Evolutionary conservation across 2,888 invertebrate species (phyloP).

Genomic region (Rotaria sp.): DNA sequence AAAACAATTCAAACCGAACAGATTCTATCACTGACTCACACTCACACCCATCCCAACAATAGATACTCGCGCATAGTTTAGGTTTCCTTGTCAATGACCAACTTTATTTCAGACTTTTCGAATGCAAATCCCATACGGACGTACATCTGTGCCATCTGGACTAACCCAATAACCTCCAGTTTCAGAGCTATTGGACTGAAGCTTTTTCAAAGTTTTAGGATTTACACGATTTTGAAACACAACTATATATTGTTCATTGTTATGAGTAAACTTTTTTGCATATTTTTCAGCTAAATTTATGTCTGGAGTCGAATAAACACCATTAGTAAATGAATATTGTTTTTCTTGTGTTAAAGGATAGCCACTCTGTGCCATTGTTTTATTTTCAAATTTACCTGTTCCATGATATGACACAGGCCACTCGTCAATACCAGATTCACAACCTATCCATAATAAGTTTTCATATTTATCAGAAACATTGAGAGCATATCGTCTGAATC

Average conservation of each 20-base stretch:
- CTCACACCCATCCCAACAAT: no score
- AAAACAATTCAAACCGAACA: no score
- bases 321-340: background rate
- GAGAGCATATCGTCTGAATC: background rate
- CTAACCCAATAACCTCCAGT: background rate
- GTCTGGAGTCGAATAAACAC: background rate
- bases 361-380: background rate
- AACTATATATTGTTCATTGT: background rate
- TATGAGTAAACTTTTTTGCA: background rate
- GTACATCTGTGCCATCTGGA: background rate
- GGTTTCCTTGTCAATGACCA: no score
- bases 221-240: background rate
- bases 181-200: fast-evolving
- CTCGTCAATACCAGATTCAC: background rate
- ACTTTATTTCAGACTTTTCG: no score
- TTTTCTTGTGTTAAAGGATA: background rate
- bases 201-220: background rate
- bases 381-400: background rate
- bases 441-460: background rate
- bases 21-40: no score
- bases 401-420: background rate
- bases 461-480: background rate
- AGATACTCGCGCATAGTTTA: no score
- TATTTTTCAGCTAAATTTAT: background rate
- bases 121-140: background rate